These are phyloP conservation scores for Orius insidiosus DNA, from an alignment of 1,140 invertebrate species.

Conservation along the genomic window DNA sequence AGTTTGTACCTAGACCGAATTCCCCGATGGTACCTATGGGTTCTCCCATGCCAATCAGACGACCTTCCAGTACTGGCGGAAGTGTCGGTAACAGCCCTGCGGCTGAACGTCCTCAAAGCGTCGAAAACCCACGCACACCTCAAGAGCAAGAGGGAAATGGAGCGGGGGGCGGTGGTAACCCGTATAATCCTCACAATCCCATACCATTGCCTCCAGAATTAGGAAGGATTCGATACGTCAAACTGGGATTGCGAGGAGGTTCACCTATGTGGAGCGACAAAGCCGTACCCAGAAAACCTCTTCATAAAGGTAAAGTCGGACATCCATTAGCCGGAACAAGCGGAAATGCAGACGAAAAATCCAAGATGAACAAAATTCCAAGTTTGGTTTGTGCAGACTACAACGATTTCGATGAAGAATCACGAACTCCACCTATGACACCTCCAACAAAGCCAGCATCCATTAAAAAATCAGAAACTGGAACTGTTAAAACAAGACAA, in stretches of 20 bases:
- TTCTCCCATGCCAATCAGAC: slow-evolving; percentile 35
- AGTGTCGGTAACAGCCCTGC: slow-evolving; percentile 30
- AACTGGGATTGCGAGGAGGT: slow-evolving; percentile 48
- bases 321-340: slow-evolving; percentile 35
- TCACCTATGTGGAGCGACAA: slow-evolving; percentile 43
- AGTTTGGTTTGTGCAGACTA: slow-evolving; percentile 41
- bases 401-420: slow-evolving; percentile 42
- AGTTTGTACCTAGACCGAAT: slow-evolving; percentile 24
- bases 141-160: slow-evolving; percentile 18
- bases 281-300: slow-evolving; percentile 24
- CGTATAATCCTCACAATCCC: slow-evolving; percentile 32
- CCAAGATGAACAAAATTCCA: slow-evolving; percentile 28
- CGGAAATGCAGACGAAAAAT: slow-evolving; percentile 24
- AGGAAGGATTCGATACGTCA: slow-evolving; percentile 35
- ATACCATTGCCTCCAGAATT: slow-evolving; percentile 27
- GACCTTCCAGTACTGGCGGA: slow-evolving; percentile 28
- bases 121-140: slow-evolving; percentile 36
- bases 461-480: slow-evolving; percentile 12
- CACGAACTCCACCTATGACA: slow-evolving; percentile 26
- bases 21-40: slow-evolving; percentile 33
- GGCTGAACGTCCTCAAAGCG: slow-evolving; percentile 35
- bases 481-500: slow-evolving; percentile 14
- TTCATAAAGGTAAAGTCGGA: slow-evolving; percentile 3
- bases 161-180: slow-evolving; percentile 32
- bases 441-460: slow-evolving; percentile 24